Evolutionary conservation across 2,888 invertebrate genomes (phyloP), one percentile per base, ranked within the genome.

Genomic region (Thymelicus acteon): DNA sequence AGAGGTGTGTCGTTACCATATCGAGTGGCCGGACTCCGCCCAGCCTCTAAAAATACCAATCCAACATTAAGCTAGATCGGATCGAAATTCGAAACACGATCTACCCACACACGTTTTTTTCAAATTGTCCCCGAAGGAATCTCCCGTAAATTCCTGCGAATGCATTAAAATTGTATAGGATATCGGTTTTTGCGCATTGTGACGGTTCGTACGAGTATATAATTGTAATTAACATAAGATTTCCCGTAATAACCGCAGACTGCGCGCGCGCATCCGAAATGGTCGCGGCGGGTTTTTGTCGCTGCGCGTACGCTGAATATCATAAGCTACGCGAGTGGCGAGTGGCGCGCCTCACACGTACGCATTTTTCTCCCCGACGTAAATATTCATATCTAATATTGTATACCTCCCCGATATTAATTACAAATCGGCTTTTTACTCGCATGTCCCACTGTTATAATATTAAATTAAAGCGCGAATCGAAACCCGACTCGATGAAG

Each of bases 131-230:
- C 80, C 79, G 80, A 79, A 79, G 88, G 89, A 88, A 88, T 90
- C 87, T 85, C 85, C 90, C 89, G 90, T 87, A 90, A 90, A 92
- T 92, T 85, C 92, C 86, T 75, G 78, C 73, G 85, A 82, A 82
- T 85, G 88, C 92, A 92, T 92, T 92, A 92, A 92, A 91, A 91
- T 92, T 91, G 91, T 90, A 90, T 88, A 85, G 86, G 84, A 84
- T 84, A 85, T 79, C 73, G 74, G 80, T 80, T 92, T 91, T 91
- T 91, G 86, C 74, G 68, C 64, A 79, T 80, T 86, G 87, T 84
- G 85, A 84, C 82, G 85, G 80, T 79, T 76, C 81, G 69, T 70
- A 64, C 64, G 75, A 76, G 80, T 80, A 80, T 78, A 79, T 82
- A 82, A 80, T 80, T 81, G 81, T 81, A 91, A 92, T 92, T 91